phyloP scores from a whole-genome alignment of 2,797 vertebrate genomes.

The Enteromius argenteus region DNA sequence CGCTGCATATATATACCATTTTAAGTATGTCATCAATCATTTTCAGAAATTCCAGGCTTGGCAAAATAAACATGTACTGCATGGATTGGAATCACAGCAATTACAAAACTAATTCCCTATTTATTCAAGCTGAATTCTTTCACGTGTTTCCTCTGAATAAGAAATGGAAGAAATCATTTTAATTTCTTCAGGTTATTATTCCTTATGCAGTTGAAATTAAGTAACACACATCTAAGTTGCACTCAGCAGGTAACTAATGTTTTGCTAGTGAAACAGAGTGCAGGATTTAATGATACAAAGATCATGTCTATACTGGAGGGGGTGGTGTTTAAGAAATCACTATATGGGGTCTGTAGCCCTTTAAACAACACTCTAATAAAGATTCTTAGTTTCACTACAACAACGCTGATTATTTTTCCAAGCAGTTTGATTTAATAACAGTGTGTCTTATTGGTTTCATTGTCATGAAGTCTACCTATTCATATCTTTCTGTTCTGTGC shows the following conservation, averaged over 20 bases:
- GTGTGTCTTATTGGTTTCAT: neutral
- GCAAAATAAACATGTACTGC: conserved; percentile 22
- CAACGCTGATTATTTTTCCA: conserved; percentile 15
- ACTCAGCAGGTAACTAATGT: conserved; percentile 72
- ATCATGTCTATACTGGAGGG: conserved; percentile 35
- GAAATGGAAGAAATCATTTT: conserved; percentile 57
- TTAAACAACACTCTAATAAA: conserved; percentile 19
- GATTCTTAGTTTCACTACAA: neutral
- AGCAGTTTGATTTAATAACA: neutral
- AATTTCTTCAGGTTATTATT: conserved; percentile 63
- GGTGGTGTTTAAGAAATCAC: conserved; percentile 42
- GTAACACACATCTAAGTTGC: conserved; percentile 63
- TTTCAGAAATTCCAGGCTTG: neutral
- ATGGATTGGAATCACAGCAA: conserved; percentile 20
- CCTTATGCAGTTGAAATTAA: conserved; percentile 64
- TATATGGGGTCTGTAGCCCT: conserved; percentile 26
- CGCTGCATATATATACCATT: neutral
- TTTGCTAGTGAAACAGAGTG: conserved; percentile 65
- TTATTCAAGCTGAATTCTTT: conserved; percentile 20
- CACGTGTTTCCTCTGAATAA: conserved; percentile 17
- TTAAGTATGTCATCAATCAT: conserved; percentile 23
- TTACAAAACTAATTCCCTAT: conserved; percentile 25
- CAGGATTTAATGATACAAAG: conserved; percentile 69
- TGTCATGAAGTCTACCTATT: neutral
- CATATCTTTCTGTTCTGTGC: neutral